phyloP scores from a whole-genome alignment of 2,113 vertebrate genomes.

The Argyrosomus japonicus region DNA sequence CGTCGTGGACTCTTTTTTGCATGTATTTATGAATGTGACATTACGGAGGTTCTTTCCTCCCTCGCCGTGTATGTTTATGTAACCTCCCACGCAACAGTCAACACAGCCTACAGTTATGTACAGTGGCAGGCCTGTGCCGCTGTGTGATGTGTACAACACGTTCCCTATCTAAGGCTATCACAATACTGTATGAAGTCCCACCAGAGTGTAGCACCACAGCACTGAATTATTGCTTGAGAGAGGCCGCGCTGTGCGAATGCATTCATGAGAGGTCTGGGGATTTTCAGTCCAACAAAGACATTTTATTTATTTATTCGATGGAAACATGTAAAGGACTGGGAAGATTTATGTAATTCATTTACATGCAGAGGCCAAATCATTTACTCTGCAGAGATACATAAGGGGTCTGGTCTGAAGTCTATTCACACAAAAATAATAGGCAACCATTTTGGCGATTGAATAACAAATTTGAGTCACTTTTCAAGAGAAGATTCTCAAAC shows the following conservation, averaged over 20 bases:
- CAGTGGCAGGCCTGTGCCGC: slow-evolving; percentile 28
- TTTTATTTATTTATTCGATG: slow-evolving; percentile 4
- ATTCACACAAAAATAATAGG: not conserved
- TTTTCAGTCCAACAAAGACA: slow-evolving; percentile 12
- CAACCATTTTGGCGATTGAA: not conserved
- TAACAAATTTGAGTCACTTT: no score
- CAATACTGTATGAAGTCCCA: slow-evolving; percentile 34
- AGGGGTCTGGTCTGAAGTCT: not conserved
- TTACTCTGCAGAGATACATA: not conserved
- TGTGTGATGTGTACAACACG: slow-evolving; percentile 40
- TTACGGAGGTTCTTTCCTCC: slow-evolving; percentile 3
- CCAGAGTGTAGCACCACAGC: slow-evolving; percentile 19
- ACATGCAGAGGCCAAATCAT: not conserved
- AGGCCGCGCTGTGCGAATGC: not conserved
- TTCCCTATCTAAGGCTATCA: slow-evolving; percentile 36
- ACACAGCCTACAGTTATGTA: slow-evolving; percentile 48
- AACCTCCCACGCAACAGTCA: slow-evolving; percentile 39
- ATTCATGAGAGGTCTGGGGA: slow-evolving; percentile 18
- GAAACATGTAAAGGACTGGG: not conserved
- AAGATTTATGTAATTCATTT: not conserved
- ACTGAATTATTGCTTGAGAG: slow-evolving; percentile 41
- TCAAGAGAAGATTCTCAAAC: not conserved
- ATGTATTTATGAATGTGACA: slow-evolving; percentile 33
- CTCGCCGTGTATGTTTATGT: slow-evolving; percentile 36
- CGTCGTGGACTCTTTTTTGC: not conserved